A percentile compares a stretch with the other conserved stretches of the same genome.
Conservation (phyloP, 2,797 vertebrate species). For the Danio tinwini region DNA sequence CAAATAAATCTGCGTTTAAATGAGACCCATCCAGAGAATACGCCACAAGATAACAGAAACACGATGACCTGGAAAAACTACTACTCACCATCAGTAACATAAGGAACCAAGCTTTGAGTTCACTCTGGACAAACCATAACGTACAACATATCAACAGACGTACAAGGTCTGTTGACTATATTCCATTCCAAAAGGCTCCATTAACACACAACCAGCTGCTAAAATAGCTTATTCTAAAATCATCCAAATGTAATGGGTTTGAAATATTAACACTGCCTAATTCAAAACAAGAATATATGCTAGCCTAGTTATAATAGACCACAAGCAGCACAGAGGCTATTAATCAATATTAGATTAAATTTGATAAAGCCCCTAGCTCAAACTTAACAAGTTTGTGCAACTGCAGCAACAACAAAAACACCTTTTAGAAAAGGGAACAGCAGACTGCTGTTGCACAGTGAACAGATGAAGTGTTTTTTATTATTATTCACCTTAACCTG, state of each 20-base stretch:
- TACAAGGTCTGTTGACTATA: not conserved
- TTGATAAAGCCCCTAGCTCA: not conserved
- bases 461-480: not conserved
- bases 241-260: too few species aligned
- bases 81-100: not conserved
- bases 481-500: too few species aligned
- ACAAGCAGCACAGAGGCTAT: not conserved
- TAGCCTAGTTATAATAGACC: not conserved
- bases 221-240: not conserved
- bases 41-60: not conserved
- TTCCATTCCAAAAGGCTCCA: not conserved
- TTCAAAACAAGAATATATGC: not conserved
- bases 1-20: not conserved
- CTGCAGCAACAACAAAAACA: not conserved
- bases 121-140: too few species aligned
- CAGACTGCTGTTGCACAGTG: not conserved
- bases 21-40: not conserved
- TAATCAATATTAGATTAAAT: not conserved
- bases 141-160: too few species aligned
- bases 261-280: not conserved
- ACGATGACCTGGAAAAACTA: not conserved
- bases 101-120: not conserved
- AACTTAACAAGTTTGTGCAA: not conserved
- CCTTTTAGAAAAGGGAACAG: not conserved
- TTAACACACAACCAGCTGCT: not conserved